phyloP scores from a whole-genome alignment of 2,888 invertebrate genomes.

The Chloroclystis v-ata region DNA sequence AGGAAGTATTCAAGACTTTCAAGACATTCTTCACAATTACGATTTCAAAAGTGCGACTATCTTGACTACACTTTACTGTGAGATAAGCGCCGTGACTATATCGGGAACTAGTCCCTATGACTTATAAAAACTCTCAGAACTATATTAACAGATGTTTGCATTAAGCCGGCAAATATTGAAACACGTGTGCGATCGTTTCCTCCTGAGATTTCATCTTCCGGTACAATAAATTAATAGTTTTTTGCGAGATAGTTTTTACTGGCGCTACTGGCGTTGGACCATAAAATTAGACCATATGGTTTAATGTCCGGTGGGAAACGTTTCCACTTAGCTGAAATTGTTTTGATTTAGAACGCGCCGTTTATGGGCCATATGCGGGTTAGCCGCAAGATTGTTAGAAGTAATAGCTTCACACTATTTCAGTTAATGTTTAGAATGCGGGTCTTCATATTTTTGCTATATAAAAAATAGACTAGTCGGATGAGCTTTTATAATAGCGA shows the following conservation, averaged over 20 bases:
- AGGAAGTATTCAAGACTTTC: background rate
- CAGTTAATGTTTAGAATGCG: conserved; percentile 58
- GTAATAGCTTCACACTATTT: conserved; percentile 63
- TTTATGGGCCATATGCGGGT: conserved; percentile 67
- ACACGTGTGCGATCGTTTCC: conserved; percentile 73
- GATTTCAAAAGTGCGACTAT: background rate
- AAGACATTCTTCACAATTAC: background rate
- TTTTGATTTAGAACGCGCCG: conserved; percentile 57
- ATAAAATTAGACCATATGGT: conserved; percentile 55
- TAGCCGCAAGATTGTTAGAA: conserved; percentile 70
- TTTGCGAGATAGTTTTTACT: conserved; percentile 61
- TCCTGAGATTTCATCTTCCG: conserved; percentile 77
- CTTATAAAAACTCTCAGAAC: conserved; percentile 41
- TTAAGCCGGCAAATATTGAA: conserved; percentile 75
- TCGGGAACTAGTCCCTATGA: conserved; percentile 25
- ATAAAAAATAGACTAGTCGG: conserved; percentile 45
- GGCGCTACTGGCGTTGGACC: conserved; percentile 53
- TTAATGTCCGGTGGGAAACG: conserved; percentile 48
- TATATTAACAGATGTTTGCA: conserved; percentile 69
- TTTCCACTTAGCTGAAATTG: conserved; percentile 44
- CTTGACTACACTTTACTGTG: no score
- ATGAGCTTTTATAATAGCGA: conserved; percentile 47
- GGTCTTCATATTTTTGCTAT: conserved; percentile 47
- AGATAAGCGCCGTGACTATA: conserved; percentile 11
- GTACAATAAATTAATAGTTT: conserved; percentile 71